phyloP scores from a whole-genome alignment of 2,113 vertebrate species.

The Amphilophus citrinellus region DNA sequence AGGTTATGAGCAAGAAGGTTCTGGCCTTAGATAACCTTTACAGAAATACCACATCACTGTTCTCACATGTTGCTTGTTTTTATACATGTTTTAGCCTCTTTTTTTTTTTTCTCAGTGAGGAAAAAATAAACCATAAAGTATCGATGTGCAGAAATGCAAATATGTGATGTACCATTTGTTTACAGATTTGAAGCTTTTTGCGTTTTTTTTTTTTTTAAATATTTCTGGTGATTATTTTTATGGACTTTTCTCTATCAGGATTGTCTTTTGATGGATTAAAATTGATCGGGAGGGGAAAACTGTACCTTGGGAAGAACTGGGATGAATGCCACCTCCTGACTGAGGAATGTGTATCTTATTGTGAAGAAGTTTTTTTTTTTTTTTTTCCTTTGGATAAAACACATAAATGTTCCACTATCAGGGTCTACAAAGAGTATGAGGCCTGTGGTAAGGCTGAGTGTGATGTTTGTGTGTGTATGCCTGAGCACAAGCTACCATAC shows the following conservation, averaged over 20 bases:
- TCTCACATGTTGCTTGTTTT: constrained; percentile 8
- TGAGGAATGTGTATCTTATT: constrained; percentile 49
- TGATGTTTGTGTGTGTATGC: not conserved
- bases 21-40: constrained; percentile 58
- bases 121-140: constrained; percentile 5
- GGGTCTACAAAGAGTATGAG: constrained; percentile 65
- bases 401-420: constrained; percentile 64
- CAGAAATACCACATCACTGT: constrained; percentile 64
- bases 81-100: not conserved
- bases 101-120: constrained; percentile 4
- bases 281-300: constrained; percentile 18
- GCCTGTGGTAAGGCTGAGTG: constrained; percentile 39
- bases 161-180: constrained; percentile 16
- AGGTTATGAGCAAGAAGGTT: constrained; percentile 42
- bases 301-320: constrained; percentile 6
- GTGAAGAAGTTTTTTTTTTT: constrained; percentile 2
- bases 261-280: constrained; percentile 10
- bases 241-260: constrained; percentile 12
- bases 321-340: constrained; percentile 34
- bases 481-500: constrained; percentile 3
- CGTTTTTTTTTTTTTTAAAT: not conserved
- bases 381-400: constrained; percentile 35
- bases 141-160: constrained; percentile 28
- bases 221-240: not conserved
- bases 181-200: constrained; percentile 15